These are phyloP conservation scores for Xanthorhoe spadicearia DNA, from an alignment of 2,888 invertebrate species.

Conservation along the genomic window DNA sequence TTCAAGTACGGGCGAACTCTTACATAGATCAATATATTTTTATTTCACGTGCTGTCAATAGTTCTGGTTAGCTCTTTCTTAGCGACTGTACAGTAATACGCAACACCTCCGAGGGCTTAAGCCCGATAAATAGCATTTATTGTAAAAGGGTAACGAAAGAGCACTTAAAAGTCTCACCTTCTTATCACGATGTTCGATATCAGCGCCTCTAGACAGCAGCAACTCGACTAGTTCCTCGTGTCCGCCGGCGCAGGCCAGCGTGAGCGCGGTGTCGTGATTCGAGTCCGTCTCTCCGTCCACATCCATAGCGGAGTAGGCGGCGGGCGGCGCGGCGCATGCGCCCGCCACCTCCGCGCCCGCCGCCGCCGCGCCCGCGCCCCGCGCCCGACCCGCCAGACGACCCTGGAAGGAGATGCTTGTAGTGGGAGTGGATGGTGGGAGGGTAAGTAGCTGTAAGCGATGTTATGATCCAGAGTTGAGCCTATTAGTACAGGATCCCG, in stretches of 20 bases:
- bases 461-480: no score
- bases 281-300: constrained; percentile 99
- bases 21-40: no score
- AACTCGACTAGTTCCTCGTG: constrained; percentile 98
- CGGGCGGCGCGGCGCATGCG: constrained; percentile 65
- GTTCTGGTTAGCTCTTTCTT: no score
- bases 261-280: constrained; percentile 99
- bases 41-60: no score
- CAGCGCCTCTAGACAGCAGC: constrained; percentile 95
- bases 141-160: no score
- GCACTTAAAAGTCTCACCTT: constrained; percentile 74
- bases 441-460: not conserved
- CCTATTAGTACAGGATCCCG: no score
- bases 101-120: no score
- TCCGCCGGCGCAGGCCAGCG: constrained; percentile 98
- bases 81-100: no score
- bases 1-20: no score
- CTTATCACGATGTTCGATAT: constrained; percentile 99
- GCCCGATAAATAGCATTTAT: no score
- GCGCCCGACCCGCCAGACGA: constrained; percentile 60
- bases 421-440: not conserved
- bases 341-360: constrained; percentile 49
- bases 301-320: constrained; percentile 91
- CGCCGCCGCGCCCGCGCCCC: constrained; percentile 54
- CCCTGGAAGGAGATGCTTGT: constrained; percentile 46